Evolutionary conservation across 1,140 invertebrate genomes (phyloP).

Genomic region (Pteromalus puparum): DNA sequence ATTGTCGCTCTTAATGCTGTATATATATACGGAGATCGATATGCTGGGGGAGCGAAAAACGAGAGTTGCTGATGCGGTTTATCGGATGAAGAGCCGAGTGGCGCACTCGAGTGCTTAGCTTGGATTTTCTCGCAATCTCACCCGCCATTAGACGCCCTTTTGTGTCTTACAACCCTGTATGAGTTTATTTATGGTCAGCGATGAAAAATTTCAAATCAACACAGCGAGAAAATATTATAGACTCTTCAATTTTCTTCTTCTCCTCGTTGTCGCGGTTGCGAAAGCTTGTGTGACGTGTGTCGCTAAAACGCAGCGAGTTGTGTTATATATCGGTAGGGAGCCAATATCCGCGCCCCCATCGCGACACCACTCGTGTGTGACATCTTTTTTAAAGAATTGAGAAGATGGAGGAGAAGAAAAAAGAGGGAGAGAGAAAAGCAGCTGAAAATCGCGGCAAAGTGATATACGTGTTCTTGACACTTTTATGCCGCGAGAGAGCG

Average conservation of each 20-base stretch:
- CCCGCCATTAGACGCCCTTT: conserved; percentile 40
- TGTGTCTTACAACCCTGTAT: background rate
- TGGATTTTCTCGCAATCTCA: conserved; percentile 49
- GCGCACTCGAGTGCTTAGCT: conserved; percentile 32
- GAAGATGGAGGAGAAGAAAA: background rate
- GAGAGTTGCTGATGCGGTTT: too few relatives aligned
- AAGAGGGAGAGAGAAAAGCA: conserved; percentile 22
- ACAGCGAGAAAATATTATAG: too few relatives aligned
- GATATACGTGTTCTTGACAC: conserved; percentile 72
- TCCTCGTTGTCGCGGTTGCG: background rate
- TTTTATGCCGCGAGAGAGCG: conserved; percentile 58
- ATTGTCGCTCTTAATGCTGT: background rate
- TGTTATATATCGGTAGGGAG: background rate
- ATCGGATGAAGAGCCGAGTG: background rate
- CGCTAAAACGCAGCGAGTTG: background rate
- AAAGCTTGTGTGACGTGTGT: background rate
- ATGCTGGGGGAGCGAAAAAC: too few relatives aligned
- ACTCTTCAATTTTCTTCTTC: background rate
- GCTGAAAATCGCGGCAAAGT: conserved; percentile 55
- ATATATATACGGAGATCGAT: conserved; percentile 10
- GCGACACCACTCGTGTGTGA: conserved; percentile 4
- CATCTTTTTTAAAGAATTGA: conserved; percentile 38
- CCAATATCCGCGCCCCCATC: background rate
- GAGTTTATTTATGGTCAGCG: too few relatives aligned
- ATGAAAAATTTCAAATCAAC: too few relatives aligned